These are phyloP conservation scores for Macroteleia sp. DNA, from an alignment of 2,888 invertebrate species.

Conservation along the genomic window DNA sequence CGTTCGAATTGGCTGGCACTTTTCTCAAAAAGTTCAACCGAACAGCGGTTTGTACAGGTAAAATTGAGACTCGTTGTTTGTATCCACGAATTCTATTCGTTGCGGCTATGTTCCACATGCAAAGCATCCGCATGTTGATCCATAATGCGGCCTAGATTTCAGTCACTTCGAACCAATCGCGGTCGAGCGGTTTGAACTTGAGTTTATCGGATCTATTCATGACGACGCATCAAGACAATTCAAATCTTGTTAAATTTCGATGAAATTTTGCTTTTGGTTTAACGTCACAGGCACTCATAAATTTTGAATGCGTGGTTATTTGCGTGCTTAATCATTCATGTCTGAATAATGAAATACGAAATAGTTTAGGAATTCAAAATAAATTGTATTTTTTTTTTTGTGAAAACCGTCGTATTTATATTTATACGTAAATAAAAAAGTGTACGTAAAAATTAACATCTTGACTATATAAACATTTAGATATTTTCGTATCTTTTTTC, in stretches of 20 bases:
- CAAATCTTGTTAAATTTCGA: slow-evolving; percentile 36
- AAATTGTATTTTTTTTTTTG: no score
- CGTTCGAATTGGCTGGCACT: background rate
- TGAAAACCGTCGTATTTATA: no score
- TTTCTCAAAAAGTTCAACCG: background rate
- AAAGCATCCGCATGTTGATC: slow-evolving; percentile 74
- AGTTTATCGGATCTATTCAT: slow-evolving; percentile 69
- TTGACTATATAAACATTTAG: no score
- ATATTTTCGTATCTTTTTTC: no score
- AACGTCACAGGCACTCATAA: no score
- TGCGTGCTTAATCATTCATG: no score
- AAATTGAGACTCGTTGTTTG: slow-evolving; percentile 20
- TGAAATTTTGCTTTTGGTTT: no score
- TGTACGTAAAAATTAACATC: no score
- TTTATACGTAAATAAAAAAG: no score
- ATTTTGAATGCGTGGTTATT: no score
- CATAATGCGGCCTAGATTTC: slow-evolving; percentile 77
- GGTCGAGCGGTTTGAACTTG: slow-evolving; percentile 68
- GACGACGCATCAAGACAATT: slow-evolving; percentile 55
- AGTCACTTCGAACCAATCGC: slow-evolving; percentile 65
- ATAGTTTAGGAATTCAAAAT: no score
- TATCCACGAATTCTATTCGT: slow-evolving; percentile 48
- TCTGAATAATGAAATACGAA: no score
- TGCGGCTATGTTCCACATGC: slow-evolving; percentile 60
- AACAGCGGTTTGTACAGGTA: slow-evolving; percentile 3